A percentile compares a stretch with the other conserved stretches of the same genome.
Evolutionary conservation across 2,888 invertebrate species (phyloP).

Genomic region (Diabrotica balteata): DNA sequence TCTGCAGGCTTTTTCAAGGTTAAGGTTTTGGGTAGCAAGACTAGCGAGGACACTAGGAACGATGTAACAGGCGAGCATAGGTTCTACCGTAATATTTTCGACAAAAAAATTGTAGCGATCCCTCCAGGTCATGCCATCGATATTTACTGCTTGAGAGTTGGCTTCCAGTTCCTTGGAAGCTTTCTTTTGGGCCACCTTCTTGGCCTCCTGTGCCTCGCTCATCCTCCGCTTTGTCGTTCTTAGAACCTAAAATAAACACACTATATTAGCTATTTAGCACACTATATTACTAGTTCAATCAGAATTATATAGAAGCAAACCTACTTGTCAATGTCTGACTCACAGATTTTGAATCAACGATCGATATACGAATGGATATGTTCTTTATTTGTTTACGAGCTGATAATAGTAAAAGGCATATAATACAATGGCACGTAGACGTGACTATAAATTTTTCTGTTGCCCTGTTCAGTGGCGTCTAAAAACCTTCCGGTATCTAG

Average conservation of each 20-base stretch:
- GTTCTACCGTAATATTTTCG: slow-evolving; percentile 76
- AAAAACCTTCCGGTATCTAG: too few relatives aligned
- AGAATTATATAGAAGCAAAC: too few relatives aligned
- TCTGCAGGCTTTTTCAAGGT: slow-evolving; percentile 85
- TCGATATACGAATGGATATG: too few relatives aligned
- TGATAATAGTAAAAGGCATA: too few relatives aligned
- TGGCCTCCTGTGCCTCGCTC: slow-evolving; percentile 39
- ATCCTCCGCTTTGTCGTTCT: slow-evolving; percentile 41
- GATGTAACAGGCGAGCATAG: slow-evolving; percentile 77
- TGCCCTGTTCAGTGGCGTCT: too few relatives aligned
- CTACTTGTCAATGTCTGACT: too few relatives aligned
- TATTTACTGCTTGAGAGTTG: slow-evolving; percentile 28
- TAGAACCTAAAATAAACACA: slow-evolving; percentile 40
- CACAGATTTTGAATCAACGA: too few relatives aligned
- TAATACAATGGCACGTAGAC: too few relatives aligned
- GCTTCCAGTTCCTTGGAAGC: slow-evolving; percentile 35
- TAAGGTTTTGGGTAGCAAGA: slow-evolving; percentile 83
- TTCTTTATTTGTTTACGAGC: too few relatives aligned
- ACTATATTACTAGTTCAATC: too few relatives aligned
- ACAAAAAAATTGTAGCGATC: slow-evolving; percentile 67
- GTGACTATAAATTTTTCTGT: too few relatives aligned
- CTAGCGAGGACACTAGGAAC: slow-evolving; percentile 71
- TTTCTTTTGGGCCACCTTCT: slow-evolving; percentile 26
- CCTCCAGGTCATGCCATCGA: slow-evolving; percentile 60
- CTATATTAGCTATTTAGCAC: background rate